phyloP scores from a whole-genome alignment of 2,888 invertebrate species.

The Melanostoma mellinum region DNA sequence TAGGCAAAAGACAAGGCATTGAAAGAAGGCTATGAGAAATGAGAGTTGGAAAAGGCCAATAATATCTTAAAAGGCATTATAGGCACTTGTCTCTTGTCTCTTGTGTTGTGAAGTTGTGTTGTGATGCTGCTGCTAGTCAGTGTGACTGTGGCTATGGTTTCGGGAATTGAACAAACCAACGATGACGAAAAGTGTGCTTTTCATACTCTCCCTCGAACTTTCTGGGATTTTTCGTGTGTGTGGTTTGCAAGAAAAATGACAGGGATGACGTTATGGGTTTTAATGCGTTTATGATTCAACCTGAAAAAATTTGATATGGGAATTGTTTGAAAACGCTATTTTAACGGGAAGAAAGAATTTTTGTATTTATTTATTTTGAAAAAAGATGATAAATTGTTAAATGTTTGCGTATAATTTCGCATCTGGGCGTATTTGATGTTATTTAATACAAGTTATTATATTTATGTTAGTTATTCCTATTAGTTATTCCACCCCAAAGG shows the following conservation, averaged over 20 bases:
- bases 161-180: conserved; percentile 33
- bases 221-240: conserved; percentile 8
- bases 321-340: neutral
- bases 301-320: neutral
- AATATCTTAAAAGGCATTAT: conserved; percentile 58
- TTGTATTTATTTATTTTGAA: too few species aligned
- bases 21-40: conserved; percentile 48
- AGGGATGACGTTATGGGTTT: neutral
- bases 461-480: too few species aligned
- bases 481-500: too few species aligned
- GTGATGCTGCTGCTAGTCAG: conserved; percentile 48
- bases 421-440: too few species aligned
- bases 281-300: neutral
- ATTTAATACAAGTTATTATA: too few species aligned
- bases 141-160: conserved; percentile 61
- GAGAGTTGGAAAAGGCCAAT: conserved; percentile 69
- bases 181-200: conserved; percentile 40
- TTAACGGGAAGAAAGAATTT: too few species aligned
- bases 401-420: too few species aligned
- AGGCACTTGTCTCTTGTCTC: conserved; percentile 57
- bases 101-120: conserved; percentile 42
- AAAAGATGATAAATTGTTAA: too few species aligned
- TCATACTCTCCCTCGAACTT: conserved; percentile 24
- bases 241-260: conserved; percentile 31
- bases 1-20: neutral